Evolutionary conservation across 2,797 vertebrate species (phyloP), one percentile per base, ranked within the genome.

Genomic region (Phalanger gymnotis): DNA sequence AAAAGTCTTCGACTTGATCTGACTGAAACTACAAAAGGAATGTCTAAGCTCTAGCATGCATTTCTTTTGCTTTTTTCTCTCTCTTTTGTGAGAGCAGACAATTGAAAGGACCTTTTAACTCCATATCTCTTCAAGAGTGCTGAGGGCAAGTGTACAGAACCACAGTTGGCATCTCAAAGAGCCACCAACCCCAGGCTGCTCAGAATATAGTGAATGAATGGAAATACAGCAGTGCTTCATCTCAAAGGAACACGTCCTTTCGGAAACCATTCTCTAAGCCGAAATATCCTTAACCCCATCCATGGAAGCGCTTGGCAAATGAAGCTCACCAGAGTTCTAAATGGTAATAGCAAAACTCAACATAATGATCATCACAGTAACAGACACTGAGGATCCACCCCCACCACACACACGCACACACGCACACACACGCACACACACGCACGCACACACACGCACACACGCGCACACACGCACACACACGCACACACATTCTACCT

Each of bases 21-120:
- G 95, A 96, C 2, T 95, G 90, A 96, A 93, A 96, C 94, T 94
- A 95, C 54, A 96, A 96, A 94, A 53, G 73, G 94, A 94, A 66
- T 94, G 96, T 93, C 95, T 40, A 58, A 92, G 96, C 94, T 96
- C 96, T 93, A 91, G 54, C 96, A 96, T 40, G 95, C 61, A 51
- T 91, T 94, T 92, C 95, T 55, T 93, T 95, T 87, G 81, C 94
- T 92, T 91, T 55, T 40, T 51, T 91, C 19, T 81, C 90, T 93
- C 57, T 55, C 91, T 89, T 96, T 94, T 96, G 95, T 92, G 94
- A 96, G 91, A 95, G 90, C 89, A 95, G 87, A 93, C 94, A 91
- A 95, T 54, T 93, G 91, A 96, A 97, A 96, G 91, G 34, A 95
- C 58, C 91, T 96, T 93, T 96, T 94, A 55, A 53, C 87, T 58